These are phyloP conservation scores for Aurelia coerulea DNA, from an alignment of 30 jellyfish, hydroid and myxozoan species.

Conservation along the genomic window DNA sequence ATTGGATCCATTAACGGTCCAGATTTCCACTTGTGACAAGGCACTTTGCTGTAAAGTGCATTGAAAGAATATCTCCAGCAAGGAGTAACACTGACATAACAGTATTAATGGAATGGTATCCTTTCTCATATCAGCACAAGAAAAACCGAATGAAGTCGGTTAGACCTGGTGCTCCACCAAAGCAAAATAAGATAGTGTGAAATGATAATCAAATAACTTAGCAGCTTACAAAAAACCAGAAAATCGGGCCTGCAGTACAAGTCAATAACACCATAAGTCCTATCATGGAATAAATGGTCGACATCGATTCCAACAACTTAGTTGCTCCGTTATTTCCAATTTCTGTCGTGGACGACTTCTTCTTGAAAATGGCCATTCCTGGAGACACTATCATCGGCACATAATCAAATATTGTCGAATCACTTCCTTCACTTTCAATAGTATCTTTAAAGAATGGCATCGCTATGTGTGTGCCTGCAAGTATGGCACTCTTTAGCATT, in stretches of 20 bases:
- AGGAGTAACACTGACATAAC: too few species aligned
- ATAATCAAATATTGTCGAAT: slow-evolving; percentile 16
- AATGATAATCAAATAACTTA: neutral
- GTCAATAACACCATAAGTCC: slow-evolving; percentile 18
- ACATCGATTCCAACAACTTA: slow-evolving; percentile 14
- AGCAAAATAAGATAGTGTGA: too few species aligned
- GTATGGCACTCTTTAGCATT: neutral
- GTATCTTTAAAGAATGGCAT: slow-evolving; percentile 39
- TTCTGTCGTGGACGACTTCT: slow-evolving; percentile 33
- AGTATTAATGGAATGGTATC: too few species aligned
- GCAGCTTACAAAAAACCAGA: slow-evolving; percentile 41
- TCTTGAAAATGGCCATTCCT: slow-evolving; percentile 59
- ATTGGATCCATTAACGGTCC: too few species aligned
- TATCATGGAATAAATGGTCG: slow-evolving; percentile 5
- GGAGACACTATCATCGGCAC: slow-evolving; percentile 53
- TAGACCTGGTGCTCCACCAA: too few species aligned
- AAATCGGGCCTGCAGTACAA: slow-evolving; percentile 25
- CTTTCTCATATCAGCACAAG: too few species aligned
- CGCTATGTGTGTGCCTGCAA: slow-evolving; percentile 55
- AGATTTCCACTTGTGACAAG: too few species aligned
- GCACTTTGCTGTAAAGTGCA: too few species aligned
- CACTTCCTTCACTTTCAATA: slow-evolving; percentile 7
- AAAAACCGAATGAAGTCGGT: too few species aligned
- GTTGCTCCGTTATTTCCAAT: slow-evolving; percentile 32
- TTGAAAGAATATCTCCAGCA: too few species aligned